Conservation (phyloP, 1,140 invertebrate genomes). For the Chrysopa pallens region DNA sequence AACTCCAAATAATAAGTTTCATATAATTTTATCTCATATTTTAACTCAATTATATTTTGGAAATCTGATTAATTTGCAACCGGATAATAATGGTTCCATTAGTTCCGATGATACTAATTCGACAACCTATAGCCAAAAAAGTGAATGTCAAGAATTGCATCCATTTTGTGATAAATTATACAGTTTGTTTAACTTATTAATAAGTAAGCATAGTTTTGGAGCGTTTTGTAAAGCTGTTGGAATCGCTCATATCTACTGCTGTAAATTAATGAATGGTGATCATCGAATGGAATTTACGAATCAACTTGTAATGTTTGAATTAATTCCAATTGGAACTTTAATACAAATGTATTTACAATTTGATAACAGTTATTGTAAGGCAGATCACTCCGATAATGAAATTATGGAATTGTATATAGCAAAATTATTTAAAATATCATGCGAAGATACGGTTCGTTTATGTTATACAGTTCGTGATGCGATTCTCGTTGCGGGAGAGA, state of each 20-base stretch:
- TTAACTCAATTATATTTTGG: too few species aligned
- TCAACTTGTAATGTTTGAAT: constrained; percentile 34
- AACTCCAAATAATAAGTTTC: constrained; percentile 11
- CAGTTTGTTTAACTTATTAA: not conserved
- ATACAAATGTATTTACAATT: constrained; percentile 17
- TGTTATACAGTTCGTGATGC: constrained; percentile 36
- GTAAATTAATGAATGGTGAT: constrained; percentile 25
- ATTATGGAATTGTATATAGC: constrained; percentile 38
- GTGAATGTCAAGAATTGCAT: not conserved
- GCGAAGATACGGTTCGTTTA: constrained; percentile 37
- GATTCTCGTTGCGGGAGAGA: constrained; percentile 12
- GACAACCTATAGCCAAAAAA: too few species aligned
- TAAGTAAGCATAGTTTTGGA: not conserved
- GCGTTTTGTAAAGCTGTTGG: not conserved
- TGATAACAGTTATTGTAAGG: constrained; percentile 21
- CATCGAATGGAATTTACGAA: constrained; percentile 23
- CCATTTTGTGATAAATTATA: constrained; percentile 2
- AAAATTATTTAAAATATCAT: constrained; percentile 39
- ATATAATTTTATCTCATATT: too few species aligned
- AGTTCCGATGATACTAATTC: too few species aligned
- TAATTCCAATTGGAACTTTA: constrained; percentile 29
- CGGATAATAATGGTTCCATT: too few species aligned
- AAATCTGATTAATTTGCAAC: too few species aligned
- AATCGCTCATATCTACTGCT: too few species aligned
- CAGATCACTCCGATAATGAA: constrained; percentile 20